Conservation (phyloP, 2,113 vertebrate species). For the Misgurnus mizolepis region DNA sequence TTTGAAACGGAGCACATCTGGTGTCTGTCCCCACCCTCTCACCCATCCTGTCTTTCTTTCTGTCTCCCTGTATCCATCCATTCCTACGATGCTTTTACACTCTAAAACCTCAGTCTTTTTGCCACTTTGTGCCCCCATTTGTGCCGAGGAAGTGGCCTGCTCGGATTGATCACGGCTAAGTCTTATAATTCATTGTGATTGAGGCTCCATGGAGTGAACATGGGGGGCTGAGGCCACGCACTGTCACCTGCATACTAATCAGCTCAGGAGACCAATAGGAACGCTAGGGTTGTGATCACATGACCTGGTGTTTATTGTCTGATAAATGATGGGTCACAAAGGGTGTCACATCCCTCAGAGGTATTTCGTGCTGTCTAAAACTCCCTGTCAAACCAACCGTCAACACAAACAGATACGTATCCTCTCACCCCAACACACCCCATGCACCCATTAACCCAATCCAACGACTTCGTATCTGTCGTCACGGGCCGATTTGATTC, state of each 20-base stretch:
- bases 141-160: slow-evolving; percentile 58
- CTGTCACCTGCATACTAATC: slow-evolving; percentile 74
- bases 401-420: not conserved
- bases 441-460: slow-evolving; percentile 13
- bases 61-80: slow-evolving; percentile 21
- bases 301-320: slow-evolving; percentile 75
- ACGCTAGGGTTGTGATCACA: slow-evolving; percentile 58
- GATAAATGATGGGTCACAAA: slow-evolving; percentile 87
- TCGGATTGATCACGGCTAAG: slow-evolving; percentile 68
- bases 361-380: slow-evolving; percentile 72
- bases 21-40: slow-evolving; percentile 53
- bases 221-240: slow-evolving; percentile 52
- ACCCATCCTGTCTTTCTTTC: slow-evolving; percentile 23
- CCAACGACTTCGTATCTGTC: slow-evolving; percentile 41
- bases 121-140: slow-evolving; percentile 38
- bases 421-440: slow-evolving; percentile 35
- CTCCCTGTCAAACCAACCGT: slow-evolving; percentile 6
- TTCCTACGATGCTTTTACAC: not conserved
- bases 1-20: slow-evolving; percentile 73
- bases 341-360: slow-evolving; percentile 79
- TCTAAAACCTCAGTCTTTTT: slow-evolving; percentile 19
- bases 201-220: slow-evolving; percentile 65
- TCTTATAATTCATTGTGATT: slow-evolving; percentile 71
- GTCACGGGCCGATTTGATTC: slow-evolving; percentile 75
- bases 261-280: slow-evolving; percentile 70